Evolutionary conservation across 2,888 invertebrate genomes (phyloP).

Genomic region (Dryococelus australis): DNA sequence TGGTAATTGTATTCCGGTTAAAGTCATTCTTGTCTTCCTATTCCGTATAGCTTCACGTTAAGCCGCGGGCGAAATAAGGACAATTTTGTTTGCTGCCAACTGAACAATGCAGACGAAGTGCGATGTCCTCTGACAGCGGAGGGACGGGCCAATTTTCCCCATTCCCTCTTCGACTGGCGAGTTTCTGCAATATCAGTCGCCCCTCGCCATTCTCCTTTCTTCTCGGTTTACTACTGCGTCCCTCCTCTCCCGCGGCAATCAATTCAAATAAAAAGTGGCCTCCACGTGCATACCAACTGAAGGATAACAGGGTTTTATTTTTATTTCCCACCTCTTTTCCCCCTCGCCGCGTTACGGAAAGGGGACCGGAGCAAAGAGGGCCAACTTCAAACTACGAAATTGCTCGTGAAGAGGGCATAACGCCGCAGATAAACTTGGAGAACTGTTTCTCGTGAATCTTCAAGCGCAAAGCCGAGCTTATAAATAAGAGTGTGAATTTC

Average conservation of each 20-base stretch:
- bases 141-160: background rate
- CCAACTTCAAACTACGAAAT: too few species aligned
- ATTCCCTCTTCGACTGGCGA: background rate
- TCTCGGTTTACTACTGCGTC: background rate
- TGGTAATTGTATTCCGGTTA: too few species aligned
- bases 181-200: background rate
- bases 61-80: background rate
- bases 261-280: background rate
- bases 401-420: too few species aligned
- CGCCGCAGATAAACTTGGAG: too few species aligned
- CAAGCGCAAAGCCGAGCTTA: too few species aligned
- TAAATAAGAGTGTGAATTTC: too few species aligned
- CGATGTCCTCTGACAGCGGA: too few species aligned
- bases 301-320: background rate
- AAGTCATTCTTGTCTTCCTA: too few species aligned
- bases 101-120: background rate
- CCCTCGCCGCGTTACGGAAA: background rate
- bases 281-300: background rate
- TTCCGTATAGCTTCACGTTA: too few species aligned
- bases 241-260: background rate
- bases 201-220: background rate
- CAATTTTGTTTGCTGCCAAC: background rate
- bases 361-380: background rate
- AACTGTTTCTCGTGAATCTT: too few species aligned
- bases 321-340: background rate